Conservation (phyloP, 2,797 vertebrate species). For the Cryptoprocta ferox region DNA sequence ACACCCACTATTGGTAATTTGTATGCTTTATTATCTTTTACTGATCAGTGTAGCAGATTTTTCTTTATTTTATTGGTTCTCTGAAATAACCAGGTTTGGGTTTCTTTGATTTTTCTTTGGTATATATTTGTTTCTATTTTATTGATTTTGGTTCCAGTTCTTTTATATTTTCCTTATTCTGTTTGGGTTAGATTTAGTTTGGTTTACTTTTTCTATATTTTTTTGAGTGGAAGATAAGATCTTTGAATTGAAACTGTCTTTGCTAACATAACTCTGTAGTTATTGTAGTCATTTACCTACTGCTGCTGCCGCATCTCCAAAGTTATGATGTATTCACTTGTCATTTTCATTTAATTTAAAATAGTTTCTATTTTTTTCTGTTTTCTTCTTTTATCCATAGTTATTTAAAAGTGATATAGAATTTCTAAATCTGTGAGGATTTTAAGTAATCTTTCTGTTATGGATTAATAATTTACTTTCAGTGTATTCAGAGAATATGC, state of each 20-base stretch:
- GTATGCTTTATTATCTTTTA: background rate
- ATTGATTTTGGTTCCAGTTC: background rate
- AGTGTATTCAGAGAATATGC: background rate
- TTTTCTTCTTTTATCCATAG: background rate
- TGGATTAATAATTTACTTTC: background rate
- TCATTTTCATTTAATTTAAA: background rate
- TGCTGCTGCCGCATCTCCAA: background rate
- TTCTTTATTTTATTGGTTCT: background rate
- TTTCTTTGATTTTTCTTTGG: background rate
- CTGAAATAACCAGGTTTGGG: background rate
- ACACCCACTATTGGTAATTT: background rate
- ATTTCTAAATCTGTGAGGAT: background rate
- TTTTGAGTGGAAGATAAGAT: background rate
- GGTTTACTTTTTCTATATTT: background rate
- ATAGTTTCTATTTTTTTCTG: background rate
- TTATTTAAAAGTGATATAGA: background rate
- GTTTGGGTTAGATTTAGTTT: background rate
- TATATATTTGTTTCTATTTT: background rate
- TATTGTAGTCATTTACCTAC: background rate
- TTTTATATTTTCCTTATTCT: background rate
- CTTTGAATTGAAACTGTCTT: background rate
- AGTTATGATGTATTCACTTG: background rate
- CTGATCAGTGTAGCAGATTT: background rate
- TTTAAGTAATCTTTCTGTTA: background rate
- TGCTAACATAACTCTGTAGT: background rate